Conservation (phyloP, 2,797 vertebrate genomes). For the Lepus oiostolus region DNA sequence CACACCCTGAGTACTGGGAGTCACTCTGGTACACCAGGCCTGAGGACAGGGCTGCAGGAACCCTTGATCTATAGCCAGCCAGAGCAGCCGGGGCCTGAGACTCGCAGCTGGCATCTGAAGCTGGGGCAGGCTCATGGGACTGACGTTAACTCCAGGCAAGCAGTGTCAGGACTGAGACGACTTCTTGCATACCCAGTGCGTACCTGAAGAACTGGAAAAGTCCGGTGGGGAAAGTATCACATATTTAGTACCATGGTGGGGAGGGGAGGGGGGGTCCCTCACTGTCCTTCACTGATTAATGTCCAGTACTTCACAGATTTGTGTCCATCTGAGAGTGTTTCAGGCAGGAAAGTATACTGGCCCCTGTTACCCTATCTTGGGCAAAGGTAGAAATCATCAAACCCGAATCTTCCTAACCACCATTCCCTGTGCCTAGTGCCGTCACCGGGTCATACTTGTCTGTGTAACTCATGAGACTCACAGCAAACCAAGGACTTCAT, state of each 20-base stretch:
- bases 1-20: not conserved
- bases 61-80: not conserved
- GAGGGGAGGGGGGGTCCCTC: not conserved
- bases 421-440: not conserved
- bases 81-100: not conserved
- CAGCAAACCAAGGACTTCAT: not conserved
- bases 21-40: not conserved
- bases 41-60: not conserved
- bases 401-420: not conserved
- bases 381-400: constrained; percentile 20
- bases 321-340: not conserved
- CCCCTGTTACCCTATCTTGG: not conserved
- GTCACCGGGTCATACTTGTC: not conserved
- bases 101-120: not conserved
- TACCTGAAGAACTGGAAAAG: not conserved
- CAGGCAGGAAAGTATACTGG: not conserved
- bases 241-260: not conserved
- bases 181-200: not conserved
- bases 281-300: not conserved
- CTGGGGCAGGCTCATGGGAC: not conserved
- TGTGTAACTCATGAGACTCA: not conserved
- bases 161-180: not conserved
- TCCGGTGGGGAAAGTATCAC: not conserved
- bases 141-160: not conserved
- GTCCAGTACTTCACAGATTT: not conserved